Base-by-base conservation (phyloP, 1,140 invertebrate genomes). In the Zaprionus kolodkinae region DNA sequence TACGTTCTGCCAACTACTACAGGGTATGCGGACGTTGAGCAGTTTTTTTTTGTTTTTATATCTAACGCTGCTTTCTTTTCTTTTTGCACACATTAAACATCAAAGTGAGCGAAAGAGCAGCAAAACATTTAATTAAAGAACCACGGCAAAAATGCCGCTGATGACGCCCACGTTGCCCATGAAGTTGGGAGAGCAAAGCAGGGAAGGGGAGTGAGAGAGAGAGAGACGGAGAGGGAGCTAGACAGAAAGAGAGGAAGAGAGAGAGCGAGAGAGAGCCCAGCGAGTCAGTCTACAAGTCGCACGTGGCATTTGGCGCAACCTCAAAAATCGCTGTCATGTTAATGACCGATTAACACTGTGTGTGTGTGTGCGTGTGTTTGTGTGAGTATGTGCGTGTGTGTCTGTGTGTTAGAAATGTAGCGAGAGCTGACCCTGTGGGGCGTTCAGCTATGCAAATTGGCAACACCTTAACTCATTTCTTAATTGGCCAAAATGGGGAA, bases 281-380 rank as follows among this genome's bases (percentile, higher is more conserved):
- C 25, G 12, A 55, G 52, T 25, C 10, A n/a, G 52, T 66, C 6
- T 27, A 55, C 48, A 27, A 33, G 48, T 38, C 52, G 67, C 68
- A 72, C 73, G 64, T 61, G 74, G 73, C 83, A 72, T 77, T 82
- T 77, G 67, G 72, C 70, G 67, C 61, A 82, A 88, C 86, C 67
- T 52, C 30, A 72, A 72, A 87, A 88, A 87, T 83, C 84, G 80
- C 77, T 80, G 84, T 83, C 84, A 83, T 87, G 84, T 79, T 78
- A 87, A 83, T 87, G 79, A 87, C 79, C 84, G 84, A 88, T 88
- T 88, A 88, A 67, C 67, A 67, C 66, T 52, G 70, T 76, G 79
- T 86, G 64, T 62, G 66, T 74, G 67, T 38, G 25, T 27, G 30
- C 12, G 1, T 25, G 43, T 13, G 56, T 52, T 56, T 74, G 67